Conservation (phyloP, 2,888 invertebrate species). For the Allophyes oxyacanthae region DNA sequence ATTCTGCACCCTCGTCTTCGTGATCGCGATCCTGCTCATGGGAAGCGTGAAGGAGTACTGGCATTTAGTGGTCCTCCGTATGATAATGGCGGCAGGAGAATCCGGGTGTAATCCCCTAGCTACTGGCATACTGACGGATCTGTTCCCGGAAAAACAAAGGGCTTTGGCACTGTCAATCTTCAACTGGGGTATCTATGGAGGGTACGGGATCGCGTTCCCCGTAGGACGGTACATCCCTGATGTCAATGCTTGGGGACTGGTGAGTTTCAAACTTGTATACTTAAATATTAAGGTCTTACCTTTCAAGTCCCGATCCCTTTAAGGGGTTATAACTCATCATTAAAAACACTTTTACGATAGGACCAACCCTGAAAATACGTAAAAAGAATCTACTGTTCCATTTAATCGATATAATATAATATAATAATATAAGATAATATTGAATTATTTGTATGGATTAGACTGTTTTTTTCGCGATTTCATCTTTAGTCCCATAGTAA, state of each 20-base stretch:
- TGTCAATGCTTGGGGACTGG: slow-evolving; percentile 92
- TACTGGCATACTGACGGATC: slow-evolving; percentile 94
- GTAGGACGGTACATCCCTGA: slow-evolving; percentile 95
- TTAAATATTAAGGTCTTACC: too few relatives aligned
- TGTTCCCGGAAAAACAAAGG: slow-evolving; percentile 94
- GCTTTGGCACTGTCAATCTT: slow-evolving; percentile 97
- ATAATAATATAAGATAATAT: too few relatives aligned
- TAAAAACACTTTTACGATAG: too few relatives aligned
- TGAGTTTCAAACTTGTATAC: slow-evolving; percentile 83
- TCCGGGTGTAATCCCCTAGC: slow-evolving; percentile 96
- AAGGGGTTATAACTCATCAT: too few relatives aligned
- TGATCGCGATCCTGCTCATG: slow-evolving; percentile 95
- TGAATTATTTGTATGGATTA: too few relatives aligned
- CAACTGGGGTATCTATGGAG: slow-evolving; percentile 98
- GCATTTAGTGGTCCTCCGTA: slow-evolving; percentile 95
- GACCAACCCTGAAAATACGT: too few relatives aligned
- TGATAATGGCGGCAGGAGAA: slow-evolving; percentile 96
- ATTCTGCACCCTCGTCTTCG: slow-evolving; percentile 94
- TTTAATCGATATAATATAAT: too few relatives aligned
- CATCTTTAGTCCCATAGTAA: too few relatives aligned
- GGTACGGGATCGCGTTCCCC: slow-evolving; percentile 97
- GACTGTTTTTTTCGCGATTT: too few relatives aligned
- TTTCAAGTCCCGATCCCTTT: too few relatives aligned
- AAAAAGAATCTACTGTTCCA: too few relatives aligned
- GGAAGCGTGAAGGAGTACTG: slow-evolving; percentile 96